phyloP scores from a whole-genome alignment of 2,797 vertebrate species.

The Salmo trutta region DNA sequence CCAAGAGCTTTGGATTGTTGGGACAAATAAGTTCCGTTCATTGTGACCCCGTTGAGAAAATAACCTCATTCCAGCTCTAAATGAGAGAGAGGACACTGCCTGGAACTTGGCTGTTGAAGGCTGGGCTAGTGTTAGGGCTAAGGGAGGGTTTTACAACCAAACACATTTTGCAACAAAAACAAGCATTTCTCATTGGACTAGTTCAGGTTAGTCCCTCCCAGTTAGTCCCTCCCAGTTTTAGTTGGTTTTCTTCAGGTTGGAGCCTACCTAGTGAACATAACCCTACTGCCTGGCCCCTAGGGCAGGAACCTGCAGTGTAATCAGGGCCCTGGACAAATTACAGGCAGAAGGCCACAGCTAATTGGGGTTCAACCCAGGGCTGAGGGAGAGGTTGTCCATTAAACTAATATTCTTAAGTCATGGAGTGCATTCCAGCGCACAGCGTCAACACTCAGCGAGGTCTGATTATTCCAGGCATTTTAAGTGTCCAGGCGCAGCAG shows the following conservation, averaged over 20 bases:
- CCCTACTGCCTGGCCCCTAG: constrained; percentile 27
- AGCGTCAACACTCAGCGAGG: constrained; percentile 49
- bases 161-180: not conserved
- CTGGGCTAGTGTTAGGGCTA: not conserved
- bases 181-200: not conserved
- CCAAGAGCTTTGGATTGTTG: not conserved
- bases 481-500: constrained; percentile 26
- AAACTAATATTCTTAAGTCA: constrained; percentile 65
- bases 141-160: too few species aligned
- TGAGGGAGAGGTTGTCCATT: constrained; percentile 63
- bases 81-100: constrained; percentile 17
- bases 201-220: not conserved
- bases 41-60: not conserved
- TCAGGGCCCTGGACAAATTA: constrained; percentile 71
- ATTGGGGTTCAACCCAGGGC: constrained; percentile 60
- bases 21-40: constrained; percentile 5
- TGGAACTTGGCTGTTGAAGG: constrained; percentile 15
- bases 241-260: too few species aligned
- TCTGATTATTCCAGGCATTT: constrained; percentile 49
- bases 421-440: constrained; percentile 60
- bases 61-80: constrained; percentile 9
- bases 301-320: constrained; percentile 58
- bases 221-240: not conserved
- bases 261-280: too few species aligned
- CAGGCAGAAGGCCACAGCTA: constrained; percentile 55